phyloP scores from a whole-genome alignment of 2,888 invertebrate species.

The Ectropis crepuscularia region DNA sequence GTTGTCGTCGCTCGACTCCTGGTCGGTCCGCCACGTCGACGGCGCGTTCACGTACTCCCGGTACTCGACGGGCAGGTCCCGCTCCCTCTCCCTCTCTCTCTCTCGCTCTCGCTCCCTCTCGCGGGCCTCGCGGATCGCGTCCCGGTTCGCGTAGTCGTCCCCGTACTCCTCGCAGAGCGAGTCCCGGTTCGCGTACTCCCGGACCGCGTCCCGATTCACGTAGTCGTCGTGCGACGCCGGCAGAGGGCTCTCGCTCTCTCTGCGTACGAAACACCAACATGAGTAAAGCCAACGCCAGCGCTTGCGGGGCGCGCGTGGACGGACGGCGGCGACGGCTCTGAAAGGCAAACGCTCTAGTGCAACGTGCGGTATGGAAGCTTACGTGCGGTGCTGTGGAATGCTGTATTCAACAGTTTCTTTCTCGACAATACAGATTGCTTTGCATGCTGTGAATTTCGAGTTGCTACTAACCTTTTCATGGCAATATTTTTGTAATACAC shows the following conservation, averaged over 20 bases:
- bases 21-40: conserved; percentile 72
- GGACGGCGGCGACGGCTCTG: conserved; percentile 51
- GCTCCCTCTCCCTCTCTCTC: conserved; percentile 57
- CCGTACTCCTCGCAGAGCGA: conserved; percentile 79
- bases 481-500: too few relatives aligned
- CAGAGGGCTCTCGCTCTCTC: conserved; percentile 80
- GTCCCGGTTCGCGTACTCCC: conserved; percentile 78
- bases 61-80: conserved; percentile 66
- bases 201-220: conserved; percentile 75
- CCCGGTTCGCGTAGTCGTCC: conserved; percentile 81
- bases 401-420: too few relatives aligned
- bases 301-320: conserved; percentile 52
- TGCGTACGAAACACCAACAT: conserved; percentile 82
- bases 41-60: conserved; percentile 82
- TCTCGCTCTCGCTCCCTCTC: conserved; percentile 67
- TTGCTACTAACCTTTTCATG: too few relatives aligned
- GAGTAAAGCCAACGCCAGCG: conserved; percentile 76
- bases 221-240: conserved; percentile 76
- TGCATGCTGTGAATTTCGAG: too few relatives aligned
- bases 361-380: conserved; percentile 51
- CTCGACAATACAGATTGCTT: too few relatives aligned
- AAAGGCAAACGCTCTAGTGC: conserved; percentile 70
- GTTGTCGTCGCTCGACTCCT: conserved; percentile 69
- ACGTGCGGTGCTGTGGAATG: conserved; percentile 33
- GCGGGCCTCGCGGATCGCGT: conserved; percentile 79